Evolutionary conservation across 2,113 vertebrate species (phyloP).

Genomic region (Malurus melanocephalus): DNA sequence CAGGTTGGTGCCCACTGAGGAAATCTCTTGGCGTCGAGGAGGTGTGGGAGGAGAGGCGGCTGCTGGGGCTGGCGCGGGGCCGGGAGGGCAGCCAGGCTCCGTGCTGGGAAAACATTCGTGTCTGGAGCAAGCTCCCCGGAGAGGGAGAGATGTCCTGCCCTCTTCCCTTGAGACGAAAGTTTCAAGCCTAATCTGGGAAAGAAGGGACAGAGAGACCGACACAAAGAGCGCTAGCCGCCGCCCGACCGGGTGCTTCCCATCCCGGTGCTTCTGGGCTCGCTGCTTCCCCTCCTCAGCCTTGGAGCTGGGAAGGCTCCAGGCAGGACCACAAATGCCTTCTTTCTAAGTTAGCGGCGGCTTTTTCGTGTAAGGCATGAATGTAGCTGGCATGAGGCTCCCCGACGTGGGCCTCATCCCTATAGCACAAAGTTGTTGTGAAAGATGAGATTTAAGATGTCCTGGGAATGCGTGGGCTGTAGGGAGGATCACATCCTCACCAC

Average conservation of each 20-base stretch:
- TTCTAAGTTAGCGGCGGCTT: neutral
- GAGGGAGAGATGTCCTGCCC: neutral
- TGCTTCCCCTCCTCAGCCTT: too few species aligned
- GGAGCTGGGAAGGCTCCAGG: neutral
- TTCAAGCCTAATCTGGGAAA: neutral
- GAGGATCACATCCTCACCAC: neutral
- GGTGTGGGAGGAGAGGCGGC: neutral
- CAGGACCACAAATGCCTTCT: neutral
- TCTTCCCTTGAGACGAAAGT: neutral
- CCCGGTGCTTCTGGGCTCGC: neutral
- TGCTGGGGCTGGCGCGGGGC: neutral
- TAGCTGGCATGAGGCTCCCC: neutral
- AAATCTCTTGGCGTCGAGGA: neutral
- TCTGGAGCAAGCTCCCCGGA: neutral
- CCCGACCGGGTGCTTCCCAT: neutral
- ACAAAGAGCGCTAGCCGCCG: neutral
- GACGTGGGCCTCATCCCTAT: fast-evolving
- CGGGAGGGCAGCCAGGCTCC: neutral
- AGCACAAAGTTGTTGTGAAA: fast-evolving
- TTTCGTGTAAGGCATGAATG: neutral
- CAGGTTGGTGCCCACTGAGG: neutral
- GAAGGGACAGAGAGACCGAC: neutral
- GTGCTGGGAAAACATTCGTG: neutral
- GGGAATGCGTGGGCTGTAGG: neutral
- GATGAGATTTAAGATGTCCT: neutral